A percentile compares a stretch with the other conserved stretches of the same genome.
phyloP scores from a whole-genome alignment of 2,113 vertebrate genomes.

The Alligator mississippiensis region DNA sequence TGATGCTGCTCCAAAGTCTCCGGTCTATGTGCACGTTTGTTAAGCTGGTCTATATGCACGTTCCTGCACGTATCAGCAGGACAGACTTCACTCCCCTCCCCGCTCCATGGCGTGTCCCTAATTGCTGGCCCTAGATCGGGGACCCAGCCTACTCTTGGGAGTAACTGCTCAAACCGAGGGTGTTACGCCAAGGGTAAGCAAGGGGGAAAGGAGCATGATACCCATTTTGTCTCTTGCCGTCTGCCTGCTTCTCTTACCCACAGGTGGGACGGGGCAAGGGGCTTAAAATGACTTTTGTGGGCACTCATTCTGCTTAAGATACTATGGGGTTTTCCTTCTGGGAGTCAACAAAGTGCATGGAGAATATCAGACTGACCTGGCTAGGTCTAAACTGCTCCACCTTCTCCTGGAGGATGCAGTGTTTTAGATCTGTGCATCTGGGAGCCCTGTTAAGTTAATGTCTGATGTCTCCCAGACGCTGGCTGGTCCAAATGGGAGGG shows the following conservation, averaged over 20 bases:
- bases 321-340: constrained; percentile 75
- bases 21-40: constrained; percentile 69
- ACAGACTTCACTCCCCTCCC: too few relatives aligned
- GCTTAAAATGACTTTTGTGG: constrained; percentile 74
- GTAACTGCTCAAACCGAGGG: neutral
- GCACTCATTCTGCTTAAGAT: constrained; percentile 75
- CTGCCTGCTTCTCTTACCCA: constrained; percentile 35
- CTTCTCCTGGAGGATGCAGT: constrained; percentile 42
- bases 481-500: constrained; percentile 11
- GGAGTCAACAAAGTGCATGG: constrained; percentile 68
- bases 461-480: constrained; percentile 37
- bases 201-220: constrained; percentile 46
- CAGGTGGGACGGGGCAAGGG: constrained; percentile 65
- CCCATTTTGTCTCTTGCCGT: neutral
- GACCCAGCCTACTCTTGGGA: constrained; percentile 22
- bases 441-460: neutral
- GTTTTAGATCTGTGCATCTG: neutral
- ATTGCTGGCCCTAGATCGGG: neutral
- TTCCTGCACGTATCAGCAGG: neutral
- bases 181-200: constrained; percentile 35
- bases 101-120: neutral
- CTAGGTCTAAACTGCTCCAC: constrained; percentile 61
- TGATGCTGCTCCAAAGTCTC: constrained; percentile 12
- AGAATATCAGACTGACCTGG: constrained; percentile 70
- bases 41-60: constrained; percentile 34